A percentile compares a stretch with the other conserved stretches of the same genome.
Evolutionary conservation across 2,888 invertebrate species (phyloP).

Genomic region (Conus canariensis): DNA sequence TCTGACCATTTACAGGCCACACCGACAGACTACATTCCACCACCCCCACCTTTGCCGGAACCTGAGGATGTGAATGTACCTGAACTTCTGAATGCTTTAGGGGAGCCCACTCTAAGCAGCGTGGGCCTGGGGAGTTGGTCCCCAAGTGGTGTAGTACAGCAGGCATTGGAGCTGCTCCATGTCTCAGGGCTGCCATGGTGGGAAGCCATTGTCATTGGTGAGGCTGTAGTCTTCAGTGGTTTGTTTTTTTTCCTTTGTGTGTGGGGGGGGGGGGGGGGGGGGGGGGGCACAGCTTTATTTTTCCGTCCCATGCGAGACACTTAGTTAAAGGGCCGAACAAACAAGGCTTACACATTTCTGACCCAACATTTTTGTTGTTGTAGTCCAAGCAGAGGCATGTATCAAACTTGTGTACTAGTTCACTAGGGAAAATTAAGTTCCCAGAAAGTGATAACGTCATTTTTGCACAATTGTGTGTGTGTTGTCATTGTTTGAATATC

Average conservation of each 20-base stretch:
- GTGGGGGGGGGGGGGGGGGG: background rate
- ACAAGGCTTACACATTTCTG: no score
- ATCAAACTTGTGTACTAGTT: no score
- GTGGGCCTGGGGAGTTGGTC: conserved; percentile 91
- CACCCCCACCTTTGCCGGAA: conserved; percentile 59
- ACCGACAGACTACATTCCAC: conserved; percentile 54
- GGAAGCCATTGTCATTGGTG: conserved; percentile 76
- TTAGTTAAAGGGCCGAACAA: no score
- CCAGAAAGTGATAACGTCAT: no score
- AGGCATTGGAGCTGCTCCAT: conserved; percentile 90
- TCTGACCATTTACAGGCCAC: conserved; percentile 10
- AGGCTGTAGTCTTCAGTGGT: background rate
- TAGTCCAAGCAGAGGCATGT: no score
- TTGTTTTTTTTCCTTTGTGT: no score
- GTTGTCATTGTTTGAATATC: no score
- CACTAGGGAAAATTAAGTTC: no score
- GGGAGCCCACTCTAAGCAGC: conserved; percentile 88
- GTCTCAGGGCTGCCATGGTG: conserved; percentile 96
- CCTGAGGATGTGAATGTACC: conserved; percentile 35
- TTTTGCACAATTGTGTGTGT: no score
- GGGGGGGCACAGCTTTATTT: background rate
- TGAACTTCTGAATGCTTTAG: conserved; percentile 72
- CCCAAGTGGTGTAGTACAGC: conserved; percentile 91
- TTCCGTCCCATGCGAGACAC: no score
- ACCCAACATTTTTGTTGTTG: no score